A percentile compares a stretch with the other conserved stretches of the same genome.
These are phyloP conservation scores for Sardina pilchardus DNA, from an alignment of 2,113 vertebrate species.

Conservation along the genomic window DNA sequence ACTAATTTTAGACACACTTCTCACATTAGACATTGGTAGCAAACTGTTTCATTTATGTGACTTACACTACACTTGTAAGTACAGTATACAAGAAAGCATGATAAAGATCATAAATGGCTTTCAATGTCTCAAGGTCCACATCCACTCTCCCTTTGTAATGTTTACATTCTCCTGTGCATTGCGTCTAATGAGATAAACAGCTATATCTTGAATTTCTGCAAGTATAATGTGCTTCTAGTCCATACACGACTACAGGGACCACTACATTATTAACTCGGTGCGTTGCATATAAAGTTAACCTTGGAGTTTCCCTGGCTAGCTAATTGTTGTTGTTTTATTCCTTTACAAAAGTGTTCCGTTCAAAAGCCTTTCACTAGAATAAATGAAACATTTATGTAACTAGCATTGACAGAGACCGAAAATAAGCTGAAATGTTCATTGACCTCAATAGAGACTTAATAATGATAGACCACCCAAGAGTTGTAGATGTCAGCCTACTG, in stretches of 20 bases:
- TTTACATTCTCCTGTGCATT: not conserved
- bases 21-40: not conserved
- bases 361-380: not conserved
- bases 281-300: not conserved
- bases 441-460: not conserved
- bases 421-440: not conserved
- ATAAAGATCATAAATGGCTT: not conserved
- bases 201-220: not conserved
- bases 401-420: not conserved
- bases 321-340: not conserved
- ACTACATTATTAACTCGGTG: not conserved
- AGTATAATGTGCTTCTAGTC: not conserved
- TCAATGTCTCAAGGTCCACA: not conserved
- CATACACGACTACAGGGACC: not conserved
- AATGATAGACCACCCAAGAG: not conserved
- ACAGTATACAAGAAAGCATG: not conserved
- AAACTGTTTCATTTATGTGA: not conserved
- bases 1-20: no score
- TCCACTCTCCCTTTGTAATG: not conserved
- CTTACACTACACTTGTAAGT: not conserved
- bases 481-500: not conserved
- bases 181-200: not conserved
- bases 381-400: constrained; percentile 1
- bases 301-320: not conserved
- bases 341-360: not conserved